These are phyloP conservation scores for Halictus rubicundus DNA, from an alignment of 1,140 invertebrate genomes.

Conservation along the genomic window DNA sequence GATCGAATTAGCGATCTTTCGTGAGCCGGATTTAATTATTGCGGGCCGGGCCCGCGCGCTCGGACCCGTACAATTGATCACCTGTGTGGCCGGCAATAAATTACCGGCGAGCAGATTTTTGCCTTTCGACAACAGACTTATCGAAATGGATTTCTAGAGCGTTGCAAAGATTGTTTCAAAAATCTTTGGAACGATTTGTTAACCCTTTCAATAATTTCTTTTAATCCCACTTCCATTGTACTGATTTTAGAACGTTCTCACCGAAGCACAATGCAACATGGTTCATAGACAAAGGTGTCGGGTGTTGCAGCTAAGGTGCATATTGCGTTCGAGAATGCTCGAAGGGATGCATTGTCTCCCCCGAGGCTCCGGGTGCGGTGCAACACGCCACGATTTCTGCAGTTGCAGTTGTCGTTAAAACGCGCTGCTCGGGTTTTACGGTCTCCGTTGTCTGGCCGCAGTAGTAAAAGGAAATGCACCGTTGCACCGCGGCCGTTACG, in stretches of 20 bases:
- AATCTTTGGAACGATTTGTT: no score
- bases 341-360: constrained; percentile 27
- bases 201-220: no score
- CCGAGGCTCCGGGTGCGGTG: no score
- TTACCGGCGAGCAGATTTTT: neutral
- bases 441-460: constrained; percentile 47
- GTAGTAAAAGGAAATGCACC: constrained; percentile 55
- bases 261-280: no score
- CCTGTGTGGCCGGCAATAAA: neutral
- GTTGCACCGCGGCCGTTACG: constrained; percentile 45
- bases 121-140: no score
- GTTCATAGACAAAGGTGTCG: no score
- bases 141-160: no score
- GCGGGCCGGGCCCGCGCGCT: neutral
- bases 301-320: no score
- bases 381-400: constrained; percentile 37
- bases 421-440: constrained; percentile 43
- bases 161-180: no score
- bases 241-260: no score
- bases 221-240: no score
- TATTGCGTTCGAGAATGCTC: no score
- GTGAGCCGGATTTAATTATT: constrained; percentile 35
- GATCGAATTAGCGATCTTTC: constrained; percentile 39
- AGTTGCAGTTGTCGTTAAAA: constrained; percentile 38
- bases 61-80: constrained; percentile 15